Conservation (phyloP, 1,140 invertebrate species). For the Achatina immaculata region DNA sequence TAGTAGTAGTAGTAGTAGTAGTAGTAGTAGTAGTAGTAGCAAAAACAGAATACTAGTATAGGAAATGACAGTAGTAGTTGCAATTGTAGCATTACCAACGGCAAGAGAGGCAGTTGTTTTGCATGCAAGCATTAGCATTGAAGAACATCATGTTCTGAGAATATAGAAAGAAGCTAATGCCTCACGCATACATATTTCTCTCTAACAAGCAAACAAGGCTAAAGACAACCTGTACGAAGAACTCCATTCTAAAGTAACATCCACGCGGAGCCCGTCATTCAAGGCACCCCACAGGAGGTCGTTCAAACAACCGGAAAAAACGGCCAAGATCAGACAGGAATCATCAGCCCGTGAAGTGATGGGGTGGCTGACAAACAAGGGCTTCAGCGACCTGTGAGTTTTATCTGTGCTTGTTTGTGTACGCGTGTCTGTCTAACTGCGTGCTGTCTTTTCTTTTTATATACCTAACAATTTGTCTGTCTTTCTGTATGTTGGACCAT, state of each 20-base stretch:
- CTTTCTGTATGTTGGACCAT: not conserved
- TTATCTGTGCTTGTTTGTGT: too few species aligned
- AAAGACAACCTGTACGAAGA: not conserved
- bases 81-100: too few species aligned
- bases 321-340: constrained; percentile 75
- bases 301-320: not conserved
- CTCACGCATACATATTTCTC: too few species aligned
- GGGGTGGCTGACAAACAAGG: constrained; percentile 82
- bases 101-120: too few species aligned
- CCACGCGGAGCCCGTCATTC: not conserved
- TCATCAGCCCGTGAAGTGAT: constrained; percentile 79
- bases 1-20: too few species aligned
- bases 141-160: too few species aligned
- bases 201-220: not conserved
- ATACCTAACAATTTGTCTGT: not conserved
- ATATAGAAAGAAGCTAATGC: too few species aligned
- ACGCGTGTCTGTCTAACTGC: too few species aligned
- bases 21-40: too few species aligned
- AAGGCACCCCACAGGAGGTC: not conserved
- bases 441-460: not conserved
- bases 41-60: too few species aligned
- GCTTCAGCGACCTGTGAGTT: constrained; percentile 77
- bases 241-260: not conserved
- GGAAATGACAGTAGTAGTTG: too few species aligned
- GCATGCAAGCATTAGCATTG: too few species aligned